Conservation (phyloP, 2,888 invertebrate species). For the Ctenicera cuprea region DNA sequence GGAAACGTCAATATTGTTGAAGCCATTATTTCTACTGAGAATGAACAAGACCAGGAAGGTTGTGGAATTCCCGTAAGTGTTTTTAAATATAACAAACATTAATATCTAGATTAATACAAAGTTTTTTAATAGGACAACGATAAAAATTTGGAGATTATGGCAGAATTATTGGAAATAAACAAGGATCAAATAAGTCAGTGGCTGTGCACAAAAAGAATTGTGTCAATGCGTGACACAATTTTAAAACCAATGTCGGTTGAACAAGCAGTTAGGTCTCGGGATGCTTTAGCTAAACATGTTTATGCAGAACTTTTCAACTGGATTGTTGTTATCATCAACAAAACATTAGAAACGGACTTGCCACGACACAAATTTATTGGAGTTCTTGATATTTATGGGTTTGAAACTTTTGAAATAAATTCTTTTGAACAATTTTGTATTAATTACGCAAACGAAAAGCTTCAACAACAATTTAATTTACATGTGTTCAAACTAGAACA, state of each 20-base stretch:
- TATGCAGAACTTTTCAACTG: slow-evolving; percentile 96
- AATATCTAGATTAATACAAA: neutral
- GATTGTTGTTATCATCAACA: slow-evolving; percentile 93
- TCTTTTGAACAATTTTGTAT: slow-evolving; percentile 99
- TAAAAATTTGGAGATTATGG: slow-evolving; percentile 79
- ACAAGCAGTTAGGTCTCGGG: slow-evolving; percentile 87
- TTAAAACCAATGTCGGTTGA: slow-evolving; percentile 88
- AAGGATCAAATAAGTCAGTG: slow-evolving; percentile 86
- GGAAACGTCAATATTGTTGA: slow-evolving; percentile 85
- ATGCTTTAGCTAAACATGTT: slow-evolving; percentile 97
- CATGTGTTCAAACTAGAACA: slow-evolving; percentile 99
- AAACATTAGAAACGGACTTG: slow-evolving; percentile 83
- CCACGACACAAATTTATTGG: slow-evolving; percentile 90
- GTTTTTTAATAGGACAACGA: slow-evolving; percentile 76
- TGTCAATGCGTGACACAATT: slow-evolving; percentile 92
- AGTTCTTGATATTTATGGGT: slow-evolving; percentile 98
- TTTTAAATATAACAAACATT: too few relatives aligned
- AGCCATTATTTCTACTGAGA: slow-evolving; percentile 71
- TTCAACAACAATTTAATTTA: slow-evolving; percentile 98
- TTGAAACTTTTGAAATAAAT: slow-evolving; percentile 96
- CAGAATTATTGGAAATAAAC: slow-evolving; percentile 86
- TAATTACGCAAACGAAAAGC: slow-evolving; percentile 99
- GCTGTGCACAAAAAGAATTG: slow-evolving; percentile 93
- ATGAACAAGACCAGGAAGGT: slow-evolving; percentile 79
- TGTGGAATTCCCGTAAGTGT: slow-evolving; percentile 81